Base-by-base conservation (phyloP, 2,888 invertebrate genomes). In the Lordiphosa fenestrarum region DNA sequence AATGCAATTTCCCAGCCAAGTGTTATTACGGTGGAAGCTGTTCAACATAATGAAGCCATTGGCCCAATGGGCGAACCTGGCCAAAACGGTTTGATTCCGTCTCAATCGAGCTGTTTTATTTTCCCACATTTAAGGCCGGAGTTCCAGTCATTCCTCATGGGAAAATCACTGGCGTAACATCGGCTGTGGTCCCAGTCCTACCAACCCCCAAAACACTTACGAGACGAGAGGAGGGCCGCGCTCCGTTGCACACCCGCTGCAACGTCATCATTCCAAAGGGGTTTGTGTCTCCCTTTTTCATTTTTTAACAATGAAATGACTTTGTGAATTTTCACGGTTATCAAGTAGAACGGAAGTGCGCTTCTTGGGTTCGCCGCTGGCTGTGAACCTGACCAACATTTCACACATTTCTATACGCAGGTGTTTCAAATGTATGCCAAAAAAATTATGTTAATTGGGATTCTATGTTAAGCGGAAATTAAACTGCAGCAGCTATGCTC, bases 41-140 rank as follows among this genome's bases (percentile, higher is more conserved):
- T 60, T 44, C 41, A 38, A 30, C 36, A 47, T 83, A 83, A 76
- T 83, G 67, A 76, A 84, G 78, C 69, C 66, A 84, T 80, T 81
- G 66, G 30, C 37, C 70, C 63, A 37, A 53, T 35, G 46, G 59
- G 58, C 64, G 53, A 40, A 42, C 41, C 41, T 23, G 35, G 33
- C 9, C 10, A 57, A 56, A 46, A 53, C 56, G 9, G 36, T 25
- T 23, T 19, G 23, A 46, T 57, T 67, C 54, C 51, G 35, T 78
- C 80, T 83, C 76, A 75, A 83, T 76, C 76, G 78, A 3, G 30
- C 3, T 3, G 30, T 37, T 47, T 37, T 40, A 80, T 65, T 73
- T 84, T 78, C 77, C 81, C 77, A 78, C 82, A 84, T 84, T 81
- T 65, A 66, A 71, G 71, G 83, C 56, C 36, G 48, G 57, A 50